Percentiles rank a stretch among this genome's conserved stretches.
phyloP scores from a whole-genome alignment of 2,888 invertebrate species.

The Scaptomyza cyrtandrae region DNA sequence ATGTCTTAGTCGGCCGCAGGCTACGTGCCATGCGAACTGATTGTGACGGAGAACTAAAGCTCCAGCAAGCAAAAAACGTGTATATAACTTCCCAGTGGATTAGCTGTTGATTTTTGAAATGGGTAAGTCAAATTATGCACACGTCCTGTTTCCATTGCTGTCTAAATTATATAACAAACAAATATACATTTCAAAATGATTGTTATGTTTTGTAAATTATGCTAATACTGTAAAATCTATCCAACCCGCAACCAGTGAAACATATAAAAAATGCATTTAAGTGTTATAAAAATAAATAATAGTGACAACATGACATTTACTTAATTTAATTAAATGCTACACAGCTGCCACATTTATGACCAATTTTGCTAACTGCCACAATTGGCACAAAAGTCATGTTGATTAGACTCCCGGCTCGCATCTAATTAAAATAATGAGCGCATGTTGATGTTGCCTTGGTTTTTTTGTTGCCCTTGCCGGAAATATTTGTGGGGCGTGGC shows the following conservation, averaged over 20 bases:
- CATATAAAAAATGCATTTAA: conserved; percentile 60
- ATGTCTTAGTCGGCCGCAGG: conserved; percentile 69
- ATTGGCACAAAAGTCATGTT: conserved; percentile 15
- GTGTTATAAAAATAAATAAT: conserved; percentile 7
- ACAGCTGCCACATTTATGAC: conserved; percentile 19
- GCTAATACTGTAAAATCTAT: neutral
- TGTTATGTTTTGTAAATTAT: conserved; percentile 5
- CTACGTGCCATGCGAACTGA: conserved; percentile 27
- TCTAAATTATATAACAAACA: conserved; percentile 24
- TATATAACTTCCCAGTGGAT: conserved; percentile 39
- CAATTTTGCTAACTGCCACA: conserved; percentile 15
- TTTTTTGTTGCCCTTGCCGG: conserved; percentile 25
- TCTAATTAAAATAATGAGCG: conserved; percentile 73
- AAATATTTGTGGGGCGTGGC: conserved; percentile 67
- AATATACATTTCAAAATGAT: neutral
- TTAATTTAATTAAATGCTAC: conserved; percentile 63
- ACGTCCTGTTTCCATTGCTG: conserved; percentile 6
- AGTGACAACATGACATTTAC: conserved; percentile 36
- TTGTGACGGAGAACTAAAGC: conserved; percentile 13
- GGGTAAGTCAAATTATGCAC: conserved; percentile 28
- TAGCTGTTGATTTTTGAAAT: conserved; percentile 61
- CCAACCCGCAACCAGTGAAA: neutral
- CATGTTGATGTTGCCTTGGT: conserved; percentile 22
- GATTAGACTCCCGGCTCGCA: conserved; percentile 27
- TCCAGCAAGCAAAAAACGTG: conserved; percentile 11